Evolutionary conservation across 1,140 invertebrate genomes (phyloP).

Genomic region (Limonius californicus): DNA sequence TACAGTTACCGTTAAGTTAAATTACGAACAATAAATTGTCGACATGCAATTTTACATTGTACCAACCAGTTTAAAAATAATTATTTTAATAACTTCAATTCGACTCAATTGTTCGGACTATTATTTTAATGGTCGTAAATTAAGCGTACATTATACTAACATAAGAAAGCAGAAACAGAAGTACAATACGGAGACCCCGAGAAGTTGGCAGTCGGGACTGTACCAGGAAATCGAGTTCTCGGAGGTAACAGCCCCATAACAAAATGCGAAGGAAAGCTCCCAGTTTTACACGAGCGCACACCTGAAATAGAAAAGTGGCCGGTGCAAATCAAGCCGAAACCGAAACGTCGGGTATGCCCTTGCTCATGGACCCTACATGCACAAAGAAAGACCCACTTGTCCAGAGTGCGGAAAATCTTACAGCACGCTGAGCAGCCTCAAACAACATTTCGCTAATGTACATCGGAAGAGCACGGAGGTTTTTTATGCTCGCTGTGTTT

Average conservation of each 20-base stretch:
- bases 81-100: slow-evolving; percentile 34
- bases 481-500: neutral
- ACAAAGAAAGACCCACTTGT: slow-evolving; percentile 15
- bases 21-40: neutral
- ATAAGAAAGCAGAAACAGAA: neutral
- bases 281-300: no score
- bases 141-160: slow-evolving; percentile 23
- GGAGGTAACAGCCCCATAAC: no score
- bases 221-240: no score
- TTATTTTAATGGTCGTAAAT: slow-evolving; percentile 30
- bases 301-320: no score
- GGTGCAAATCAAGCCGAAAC: no score
- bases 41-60: slow-evolving; percentile 19
- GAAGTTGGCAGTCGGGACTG: no score
- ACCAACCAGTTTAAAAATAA: slow-evolving; percentile 21
- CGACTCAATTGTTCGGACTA: slow-evolving; percentile 25
- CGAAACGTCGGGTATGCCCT: no score
- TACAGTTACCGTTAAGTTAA: neutral
- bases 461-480: neutral
- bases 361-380: neutral
- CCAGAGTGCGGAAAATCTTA: slow-evolving; percentile 9
- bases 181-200: neutral
- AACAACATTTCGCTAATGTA: slow-evolving; percentile 10
- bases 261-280: no score
- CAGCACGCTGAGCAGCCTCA: slow-evolving; percentile 8